Percentiles rank a stretch among this genome's conserved stretches.
phyloP scores from a whole-genome alignment of 2,113 vertebrate species.

The Apteryx owenii region DNA sequence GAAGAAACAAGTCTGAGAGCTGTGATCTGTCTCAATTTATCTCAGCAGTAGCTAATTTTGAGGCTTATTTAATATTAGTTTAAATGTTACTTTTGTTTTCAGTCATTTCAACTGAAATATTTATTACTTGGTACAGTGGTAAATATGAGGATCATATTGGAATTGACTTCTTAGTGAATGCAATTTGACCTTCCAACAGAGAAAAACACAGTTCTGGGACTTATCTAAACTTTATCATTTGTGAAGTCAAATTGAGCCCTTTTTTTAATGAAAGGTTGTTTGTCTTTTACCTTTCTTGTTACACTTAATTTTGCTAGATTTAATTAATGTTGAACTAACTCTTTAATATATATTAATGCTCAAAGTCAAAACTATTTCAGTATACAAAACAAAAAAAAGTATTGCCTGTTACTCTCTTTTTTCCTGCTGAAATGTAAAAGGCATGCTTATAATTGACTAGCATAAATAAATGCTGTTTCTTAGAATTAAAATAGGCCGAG shows the following conservation, averaged over 20 bases:
- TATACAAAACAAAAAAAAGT: not conserved
- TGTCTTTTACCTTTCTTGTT: not conserved
- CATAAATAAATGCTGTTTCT: accelerated
- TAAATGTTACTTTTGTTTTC: not conserved
- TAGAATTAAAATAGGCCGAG: not conserved
- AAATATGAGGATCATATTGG: not conserved
- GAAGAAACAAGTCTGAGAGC: not conserved
- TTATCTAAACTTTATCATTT: not conserved
- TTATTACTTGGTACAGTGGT: not conserved
- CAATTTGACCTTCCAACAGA: not conserved
- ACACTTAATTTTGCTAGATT: not conserved
- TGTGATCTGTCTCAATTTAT: not conserved
- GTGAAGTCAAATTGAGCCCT: not conserved
- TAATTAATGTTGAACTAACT: not conserved
- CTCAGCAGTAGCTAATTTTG: not conserved
- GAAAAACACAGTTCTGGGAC: not conserved
- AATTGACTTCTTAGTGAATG: not conserved
- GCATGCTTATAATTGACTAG: not conserved
- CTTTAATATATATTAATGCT: not conserved
- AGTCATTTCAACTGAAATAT: not conserved
- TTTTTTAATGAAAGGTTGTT: not conserved
- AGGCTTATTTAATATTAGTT: not conserved
- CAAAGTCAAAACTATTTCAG: not conserved
- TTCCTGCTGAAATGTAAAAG: not conserved
- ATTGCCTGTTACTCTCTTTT: not conserved